Percentiles rank a stretch among this genome's conserved stretches.
phyloP scores from a whole-genome alignment of 2,113 vertebrate genomes.

The Oreochromis aureus region DNA sequence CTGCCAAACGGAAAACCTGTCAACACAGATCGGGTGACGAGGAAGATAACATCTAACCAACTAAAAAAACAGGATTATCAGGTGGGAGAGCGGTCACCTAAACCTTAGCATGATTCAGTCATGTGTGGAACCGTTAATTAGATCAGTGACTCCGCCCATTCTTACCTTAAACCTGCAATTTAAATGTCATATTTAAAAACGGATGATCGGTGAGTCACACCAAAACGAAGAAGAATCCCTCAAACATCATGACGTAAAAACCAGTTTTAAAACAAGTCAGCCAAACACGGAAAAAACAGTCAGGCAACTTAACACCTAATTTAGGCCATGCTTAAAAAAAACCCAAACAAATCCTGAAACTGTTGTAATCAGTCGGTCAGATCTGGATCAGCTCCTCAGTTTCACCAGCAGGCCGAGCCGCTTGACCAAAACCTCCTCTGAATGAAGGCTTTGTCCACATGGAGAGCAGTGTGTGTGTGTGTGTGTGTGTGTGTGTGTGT shows the following conservation, averaged over 20 bases:
- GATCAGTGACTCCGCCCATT: not conserved
- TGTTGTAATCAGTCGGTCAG: not conserved
- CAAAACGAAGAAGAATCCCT: not conserved
- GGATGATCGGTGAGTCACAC: not conserved
- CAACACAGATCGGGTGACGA: not conserved
- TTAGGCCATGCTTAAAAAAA: not conserved
- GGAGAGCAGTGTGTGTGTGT: not conserved
- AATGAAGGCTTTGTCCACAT: constrained; percentile 49
- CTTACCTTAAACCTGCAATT: not conserved
- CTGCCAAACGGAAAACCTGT: not conserved
- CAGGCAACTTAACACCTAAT: not conserved
- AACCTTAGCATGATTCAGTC: not conserved
- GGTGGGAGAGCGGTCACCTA: not conserved
- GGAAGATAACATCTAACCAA: not conserved
- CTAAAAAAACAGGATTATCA: not conserved
- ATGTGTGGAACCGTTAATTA: not conserved
- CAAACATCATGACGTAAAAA: not conserved
- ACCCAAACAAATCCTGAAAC: rapidly evolving
- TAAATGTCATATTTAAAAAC: not conserved
- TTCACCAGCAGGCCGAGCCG: constrained; percentile 25
- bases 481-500: not conserved
- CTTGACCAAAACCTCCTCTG: constrained; percentile 39
- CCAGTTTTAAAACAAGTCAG: not conserved
- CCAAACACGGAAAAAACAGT: not conserved
- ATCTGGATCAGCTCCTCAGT: constrained; percentile 8